phyloP scores from a whole-genome alignment of 2,113 vertebrate genomes.

The Sander vitreus region DNA sequence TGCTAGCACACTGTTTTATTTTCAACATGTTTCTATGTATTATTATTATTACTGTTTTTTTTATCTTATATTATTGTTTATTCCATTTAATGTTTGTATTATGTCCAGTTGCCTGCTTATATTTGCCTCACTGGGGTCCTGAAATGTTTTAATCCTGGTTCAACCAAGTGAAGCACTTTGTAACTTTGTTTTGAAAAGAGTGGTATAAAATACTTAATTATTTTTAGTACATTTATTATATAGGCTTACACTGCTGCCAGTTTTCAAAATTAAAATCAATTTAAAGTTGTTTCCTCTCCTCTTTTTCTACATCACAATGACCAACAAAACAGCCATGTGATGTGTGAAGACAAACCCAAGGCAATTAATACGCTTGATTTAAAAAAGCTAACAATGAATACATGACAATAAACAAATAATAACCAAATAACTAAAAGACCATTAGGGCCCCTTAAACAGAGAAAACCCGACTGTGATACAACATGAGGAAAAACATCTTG shows the following conservation, averaged over 20 bases:
- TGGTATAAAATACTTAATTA: too few relatives aligned
- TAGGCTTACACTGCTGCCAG: not conserved
- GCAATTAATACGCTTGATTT: not conserved
- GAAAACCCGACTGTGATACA: not conserved
- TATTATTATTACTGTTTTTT: too few relatives aligned
- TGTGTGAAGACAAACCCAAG: not conserved
- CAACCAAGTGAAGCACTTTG: not conserved
- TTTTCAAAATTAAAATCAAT: not conserved
- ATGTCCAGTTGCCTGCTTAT: too few relatives aligned
- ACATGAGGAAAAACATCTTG: not conserved
- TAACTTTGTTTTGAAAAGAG: not conserved
- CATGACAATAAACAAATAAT: not conserved
- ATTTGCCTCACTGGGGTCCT: not conserved
- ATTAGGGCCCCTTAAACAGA: not conserved
- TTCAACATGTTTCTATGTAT: not conserved
- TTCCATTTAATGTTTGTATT: not conserved
- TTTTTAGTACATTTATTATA: not conserved
- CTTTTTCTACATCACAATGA: not conserved
- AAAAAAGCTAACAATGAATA: not conserved
- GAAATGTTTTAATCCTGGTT: not conserved
- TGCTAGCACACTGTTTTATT: not conserved
- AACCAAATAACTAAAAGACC: not conserved
- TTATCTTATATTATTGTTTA: not conserved
- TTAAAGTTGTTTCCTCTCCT: not conserved
- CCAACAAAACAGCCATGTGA: constrained; percentile 3